phyloP scores from a whole-genome alignment of 2,113 vertebrate genomes.

The Typhlomys cinereus region DNA sequence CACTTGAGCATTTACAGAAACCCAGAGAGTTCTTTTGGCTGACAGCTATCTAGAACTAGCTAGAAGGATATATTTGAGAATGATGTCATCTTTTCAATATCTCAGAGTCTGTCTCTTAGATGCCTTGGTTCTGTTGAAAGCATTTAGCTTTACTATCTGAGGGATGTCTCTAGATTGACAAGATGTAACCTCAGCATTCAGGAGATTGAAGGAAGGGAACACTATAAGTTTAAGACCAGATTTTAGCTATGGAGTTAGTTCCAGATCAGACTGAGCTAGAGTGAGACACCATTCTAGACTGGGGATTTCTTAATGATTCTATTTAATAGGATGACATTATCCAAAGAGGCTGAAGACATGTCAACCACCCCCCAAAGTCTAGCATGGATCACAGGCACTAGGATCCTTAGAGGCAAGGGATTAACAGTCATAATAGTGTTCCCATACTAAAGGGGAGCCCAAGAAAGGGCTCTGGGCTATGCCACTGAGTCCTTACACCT shows the following conservation, averaged over 20 bases:
- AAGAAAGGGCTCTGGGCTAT: too few species aligned
- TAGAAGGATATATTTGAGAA: not conserved
- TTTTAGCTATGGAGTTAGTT: not conserved
- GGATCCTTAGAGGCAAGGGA: too few species aligned
- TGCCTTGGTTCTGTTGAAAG: not conserved
- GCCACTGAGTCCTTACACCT: too few species aligned
- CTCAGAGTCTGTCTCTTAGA: not conserved
- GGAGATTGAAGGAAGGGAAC: too few species aligned
- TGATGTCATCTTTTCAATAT: not conserved
- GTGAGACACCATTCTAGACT: slow-evolving; percentile 14
- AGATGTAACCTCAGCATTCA: not conserved
- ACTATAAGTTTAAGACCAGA: not conserved
- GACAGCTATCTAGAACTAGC: not conserved
- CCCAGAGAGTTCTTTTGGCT: not conserved
- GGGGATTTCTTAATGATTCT: not conserved
- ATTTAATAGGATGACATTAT: not conserved
- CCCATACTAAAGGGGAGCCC: too few species aligned
- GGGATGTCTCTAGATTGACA: not conserved
- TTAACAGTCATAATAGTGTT: too few species aligned
- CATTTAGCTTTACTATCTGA: not conserved
- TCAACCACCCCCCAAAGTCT: too few species aligned
- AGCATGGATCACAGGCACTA: too few species aligned
- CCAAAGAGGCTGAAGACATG: too few species aligned
- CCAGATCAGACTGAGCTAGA: not conserved
- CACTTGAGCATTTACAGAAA: not conserved